Percentiles rank a stretch among this genome's conserved stretches.
phyloP scores from a whole-genome alignment of 1,140 invertebrate genomes.

The Bombyx mandarina region DNA sequence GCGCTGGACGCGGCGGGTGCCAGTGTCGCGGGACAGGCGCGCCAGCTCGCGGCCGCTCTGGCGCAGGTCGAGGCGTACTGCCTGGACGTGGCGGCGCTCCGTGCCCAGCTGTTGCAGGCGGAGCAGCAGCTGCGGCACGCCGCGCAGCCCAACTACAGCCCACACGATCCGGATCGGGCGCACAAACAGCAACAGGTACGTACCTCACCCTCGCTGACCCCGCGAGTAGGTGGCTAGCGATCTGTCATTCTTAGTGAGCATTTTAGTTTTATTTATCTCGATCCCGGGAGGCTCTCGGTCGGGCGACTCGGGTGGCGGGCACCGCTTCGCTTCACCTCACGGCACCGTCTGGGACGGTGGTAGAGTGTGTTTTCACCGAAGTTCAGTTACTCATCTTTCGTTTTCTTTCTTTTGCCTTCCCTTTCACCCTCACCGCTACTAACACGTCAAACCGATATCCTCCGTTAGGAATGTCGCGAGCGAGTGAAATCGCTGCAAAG shows the following conservation, averaged over 20 bases:
- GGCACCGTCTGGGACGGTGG: conserved; percentile 20
- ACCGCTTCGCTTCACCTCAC: conserved; percentile 26
- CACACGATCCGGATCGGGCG: conserved; percentile 87
- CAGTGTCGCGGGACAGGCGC: conserved; percentile 78
- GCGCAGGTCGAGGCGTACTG: conserved; percentile 90
- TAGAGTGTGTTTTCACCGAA: conserved; percentile 50
- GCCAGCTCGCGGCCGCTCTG: conserved; percentile 83
- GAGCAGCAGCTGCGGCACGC: conserved; percentile 88
- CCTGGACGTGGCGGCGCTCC: conserved; percentile 87
- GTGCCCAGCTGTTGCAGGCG: conserved; percentile 85
- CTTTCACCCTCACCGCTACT: conserved; percentile 46
- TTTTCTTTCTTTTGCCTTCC: conserved; percentile 76
- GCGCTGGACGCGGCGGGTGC: conserved; percentile 79
- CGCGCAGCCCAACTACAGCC: conserved; percentile 84
- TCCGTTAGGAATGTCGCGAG: conserved; percentile 84
- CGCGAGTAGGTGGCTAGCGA: conserved; percentile 44
- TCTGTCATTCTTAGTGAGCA: conserved; percentile 7
- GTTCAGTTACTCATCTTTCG: conserved; percentile 70
- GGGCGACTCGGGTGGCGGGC: conserved; percentile 23
- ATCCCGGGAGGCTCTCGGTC: conserved; percentile 27
- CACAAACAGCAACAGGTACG: conserved; percentile 93
- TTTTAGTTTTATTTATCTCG: conserved; percentile 60
- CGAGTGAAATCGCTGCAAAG: conserved; percentile 87
- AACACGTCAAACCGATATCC: conserved; percentile 55
- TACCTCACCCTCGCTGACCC: conserved; percentile 32